These are phyloP conservation scores for Papilio machaon DNA, from an alignment of 1,140 invertebrate genomes.

Conservation along the genomic window DNA sequence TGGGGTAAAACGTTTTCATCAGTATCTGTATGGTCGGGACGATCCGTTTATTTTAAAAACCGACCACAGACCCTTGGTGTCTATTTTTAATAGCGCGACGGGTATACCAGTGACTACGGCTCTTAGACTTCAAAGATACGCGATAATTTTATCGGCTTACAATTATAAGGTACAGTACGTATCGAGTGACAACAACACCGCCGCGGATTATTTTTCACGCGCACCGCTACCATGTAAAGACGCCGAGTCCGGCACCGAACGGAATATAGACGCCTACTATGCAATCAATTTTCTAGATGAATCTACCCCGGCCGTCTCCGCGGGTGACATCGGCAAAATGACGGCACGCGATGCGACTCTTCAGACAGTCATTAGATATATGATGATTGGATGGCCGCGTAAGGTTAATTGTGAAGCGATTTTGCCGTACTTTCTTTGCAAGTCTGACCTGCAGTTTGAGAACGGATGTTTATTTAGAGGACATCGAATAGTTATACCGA, in stretches of 20 bases:
- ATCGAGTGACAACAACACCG: constrained; percentile 42
- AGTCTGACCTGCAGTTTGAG: too few species aligned
- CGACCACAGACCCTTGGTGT: constrained; percentile 45
- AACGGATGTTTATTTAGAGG: constrained; percentile 21
- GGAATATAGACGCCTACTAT: not conserved
- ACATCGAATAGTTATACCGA: constrained; percentile 28
- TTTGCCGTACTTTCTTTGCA: not conserved
- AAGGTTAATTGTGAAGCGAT: not conserved
- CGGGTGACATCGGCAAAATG: not conserved
- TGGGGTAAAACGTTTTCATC: constrained; percentile 68
- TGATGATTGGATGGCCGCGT: not conserved
- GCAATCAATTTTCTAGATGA: not conserved
- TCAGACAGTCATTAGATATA: not conserved
- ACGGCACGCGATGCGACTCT: not conserved
- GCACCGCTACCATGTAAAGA: not conserved
- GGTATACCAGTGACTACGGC: constrained; percentile 45
- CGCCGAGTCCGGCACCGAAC: not conserved
- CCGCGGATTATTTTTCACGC: constrained; percentile 50
- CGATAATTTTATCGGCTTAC: constrained; percentile 50
- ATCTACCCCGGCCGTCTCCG: not conserved
- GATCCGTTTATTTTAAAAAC: constrained; percentile 49
- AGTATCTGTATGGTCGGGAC: constrained; percentile 64
- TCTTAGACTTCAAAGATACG: constrained; percentile 47
- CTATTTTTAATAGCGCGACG: constrained; percentile 45
- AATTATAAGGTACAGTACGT: constrained; percentile 50